phyloP scores from a whole-genome alignment of 1,140 invertebrate species.

The Drosophila nigrodunni region DNA sequence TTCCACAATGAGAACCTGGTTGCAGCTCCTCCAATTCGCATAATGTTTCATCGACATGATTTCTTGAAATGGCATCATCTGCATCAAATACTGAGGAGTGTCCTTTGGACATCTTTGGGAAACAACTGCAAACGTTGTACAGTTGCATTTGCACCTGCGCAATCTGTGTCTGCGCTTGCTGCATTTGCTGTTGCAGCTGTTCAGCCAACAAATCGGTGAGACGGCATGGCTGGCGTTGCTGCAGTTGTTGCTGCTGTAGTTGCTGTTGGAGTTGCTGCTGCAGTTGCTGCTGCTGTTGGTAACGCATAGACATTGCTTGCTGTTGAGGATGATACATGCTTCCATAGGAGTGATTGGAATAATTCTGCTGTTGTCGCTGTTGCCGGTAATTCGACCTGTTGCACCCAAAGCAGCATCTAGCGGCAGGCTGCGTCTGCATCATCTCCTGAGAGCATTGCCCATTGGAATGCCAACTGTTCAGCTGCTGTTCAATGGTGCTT shows the following conservation, averaged over 20 bases:
- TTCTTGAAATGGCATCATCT: neutral
- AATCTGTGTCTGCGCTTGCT: conserved; percentile 57
- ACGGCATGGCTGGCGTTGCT: conserved; percentile 3
- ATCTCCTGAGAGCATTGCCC: neutral
- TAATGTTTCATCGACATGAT: neutral
- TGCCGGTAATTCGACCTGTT: neutral
- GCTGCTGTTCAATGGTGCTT: neutral
- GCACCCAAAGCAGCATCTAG: neutral
- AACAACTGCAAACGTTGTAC: conserved; percentile 22
- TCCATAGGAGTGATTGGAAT: neutral
- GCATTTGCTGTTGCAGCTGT: conserved; percentile 58
- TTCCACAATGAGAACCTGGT: neutral
- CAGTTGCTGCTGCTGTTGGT: conserved; percentile 1
- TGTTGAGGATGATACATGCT: conserved; percentile 7
- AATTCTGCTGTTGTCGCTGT: neutral
- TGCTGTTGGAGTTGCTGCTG: conserved; percentile 7
- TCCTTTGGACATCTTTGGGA: neutral
- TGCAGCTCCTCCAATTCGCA: neutral
- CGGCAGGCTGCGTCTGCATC: neutral
- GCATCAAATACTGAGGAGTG: neutral
- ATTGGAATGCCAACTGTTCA: conserved; percentile 1
- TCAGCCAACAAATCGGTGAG: conserved; percentile 54
- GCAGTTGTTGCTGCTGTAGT: neutral
- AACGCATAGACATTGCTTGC: neutral
- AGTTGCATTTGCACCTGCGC: conserved; percentile 55